Base-by-base conservation (phyloP, 1,140 invertebrate genomes). In the Doryteuthis pealeii region DNA sequence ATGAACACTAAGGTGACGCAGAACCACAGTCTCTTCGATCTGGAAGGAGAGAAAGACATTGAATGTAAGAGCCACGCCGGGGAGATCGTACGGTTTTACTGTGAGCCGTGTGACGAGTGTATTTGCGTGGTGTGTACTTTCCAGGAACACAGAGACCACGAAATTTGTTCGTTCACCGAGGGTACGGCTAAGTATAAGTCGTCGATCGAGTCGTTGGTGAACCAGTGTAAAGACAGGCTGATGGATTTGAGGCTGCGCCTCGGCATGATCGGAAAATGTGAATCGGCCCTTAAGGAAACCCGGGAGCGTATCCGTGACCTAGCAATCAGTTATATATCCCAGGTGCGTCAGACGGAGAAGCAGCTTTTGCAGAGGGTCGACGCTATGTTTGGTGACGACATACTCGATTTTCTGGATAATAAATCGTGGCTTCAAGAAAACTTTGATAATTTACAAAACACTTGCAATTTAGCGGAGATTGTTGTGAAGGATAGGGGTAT, bases 101-200 rank as follows among this genome's bases (percentile, higher is more conserved):
- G 88, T 74, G 86, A 88, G 74, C 84, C 85, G 15, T 89, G 88
- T 72, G 84, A 87, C 62, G 79, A 77, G 26, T 87, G 86, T 71
- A 81, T 88, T 22, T 88, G 87, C 80, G 81, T 88, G 30, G 80
- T 88, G 18, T 89, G 88, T 74, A 84, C 87, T 12, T 88, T 87
- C 79, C 85, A 87, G 70, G 82, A 87, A 74, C 86, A 89, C 75
- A 80, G 83, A 31, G 85, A 86, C 71, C 88, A 89, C 76, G 87
- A 89, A 32, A 83, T 89, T 33, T 85, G 82, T 70, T 86, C 86
- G 14, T 87, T 89, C 70, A 83, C 72, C 28, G 85, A 87, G 58
- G 87, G 85, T 30, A 83, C 85, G 65, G 69, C 77, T 31, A 85
- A 87, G 71, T 82, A 87, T 73, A 82, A 81, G 73, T 74, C 54